Evolutionary conservation across 1,140 invertebrate genomes (phyloP).

Genomic region (Goniozus legneri): DNA sequence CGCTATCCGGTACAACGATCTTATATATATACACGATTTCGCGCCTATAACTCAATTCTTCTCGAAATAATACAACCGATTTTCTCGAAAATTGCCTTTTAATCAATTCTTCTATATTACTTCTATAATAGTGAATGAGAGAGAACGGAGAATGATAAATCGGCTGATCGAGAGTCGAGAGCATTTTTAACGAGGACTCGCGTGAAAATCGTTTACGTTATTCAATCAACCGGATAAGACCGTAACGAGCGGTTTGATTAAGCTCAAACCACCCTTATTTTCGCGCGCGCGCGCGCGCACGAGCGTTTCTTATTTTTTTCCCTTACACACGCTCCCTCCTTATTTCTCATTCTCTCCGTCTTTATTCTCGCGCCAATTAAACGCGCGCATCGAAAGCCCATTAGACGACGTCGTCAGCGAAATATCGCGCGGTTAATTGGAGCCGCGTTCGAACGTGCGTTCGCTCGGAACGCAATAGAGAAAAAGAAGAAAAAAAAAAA

Average conservation of each 20-base stretch:
- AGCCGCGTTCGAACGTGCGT: slow-evolving; percentile 7
- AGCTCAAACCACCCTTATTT: slow-evolving; percentile 22
- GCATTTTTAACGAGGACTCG: slow-evolving; percentile 37
- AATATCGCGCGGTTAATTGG: no score
- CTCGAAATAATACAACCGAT: not conserved
- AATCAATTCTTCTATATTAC: no score
- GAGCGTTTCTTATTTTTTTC: not conserved
- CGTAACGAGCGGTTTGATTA: slow-evolving; percentile 37
- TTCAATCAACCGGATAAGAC: slow-evolving; percentile 22
- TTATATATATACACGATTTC: no score
- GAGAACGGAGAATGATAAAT: slow-evolving; percentile 1
- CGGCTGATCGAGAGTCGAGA: slow-evolving; percentile 11
- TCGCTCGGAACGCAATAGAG: no score
- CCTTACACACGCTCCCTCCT: slow-evolving; percentile 2
- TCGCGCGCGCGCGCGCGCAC: not conserved
- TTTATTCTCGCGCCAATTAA: slow-evolving; percentile 31
- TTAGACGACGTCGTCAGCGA: slow-evolving; percentile 5
- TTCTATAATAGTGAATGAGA: not conserved
- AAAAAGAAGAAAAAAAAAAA: no score
- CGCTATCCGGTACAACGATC: no score
- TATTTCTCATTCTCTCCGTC: slow-evolving; percentile 16
- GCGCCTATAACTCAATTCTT: slow-evolving; percentile 7
- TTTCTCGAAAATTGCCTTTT: not conserved
- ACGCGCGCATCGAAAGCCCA: slow-evolving; percentile 29
- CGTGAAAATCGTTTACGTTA: slow-evolving; percentile 30